Conservation (phyloP, 2,797 vertebrate species). For the Paramormyrops hopkinsi region DNA sequence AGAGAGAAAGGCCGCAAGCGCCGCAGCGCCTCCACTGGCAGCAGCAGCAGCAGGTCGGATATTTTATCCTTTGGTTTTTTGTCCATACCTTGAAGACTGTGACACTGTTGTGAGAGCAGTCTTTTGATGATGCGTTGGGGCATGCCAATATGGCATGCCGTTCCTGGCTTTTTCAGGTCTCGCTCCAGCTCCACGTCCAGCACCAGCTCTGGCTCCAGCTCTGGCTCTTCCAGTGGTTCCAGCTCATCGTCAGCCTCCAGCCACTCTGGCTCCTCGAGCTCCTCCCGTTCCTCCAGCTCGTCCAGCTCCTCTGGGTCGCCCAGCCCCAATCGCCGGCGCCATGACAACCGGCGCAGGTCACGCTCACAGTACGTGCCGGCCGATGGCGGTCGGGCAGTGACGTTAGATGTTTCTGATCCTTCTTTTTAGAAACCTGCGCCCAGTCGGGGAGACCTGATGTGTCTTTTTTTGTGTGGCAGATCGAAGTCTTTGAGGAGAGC, state of each 20-base stretch:
- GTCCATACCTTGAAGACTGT: neutral
- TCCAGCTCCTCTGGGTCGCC: conserved; percentile 89
- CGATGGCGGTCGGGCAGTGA: neutral
- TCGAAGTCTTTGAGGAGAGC: conserved; percentile 91
- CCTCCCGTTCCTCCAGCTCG: conserved; percentile 81
- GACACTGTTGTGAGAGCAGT: neutral
- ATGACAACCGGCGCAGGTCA: conserved; percentile 86
- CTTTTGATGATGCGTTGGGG: neutral
- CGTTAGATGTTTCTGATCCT: neutral
- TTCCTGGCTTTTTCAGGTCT: conserved; percentile 52
- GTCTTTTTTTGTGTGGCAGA: conserved; percentile 35
- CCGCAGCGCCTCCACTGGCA: conserved; percentile 88
- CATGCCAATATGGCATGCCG: neutral
- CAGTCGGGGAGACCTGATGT: neutral
- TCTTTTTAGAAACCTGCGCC: neutral
- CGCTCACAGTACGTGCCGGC: conserved; percentile 74
- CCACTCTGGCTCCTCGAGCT: conserved; percentile 86
- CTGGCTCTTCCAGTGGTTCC: conserved; percentile 90
- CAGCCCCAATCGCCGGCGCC: conserved; percentile 81
- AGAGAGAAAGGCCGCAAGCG: conserved; percentile 84
- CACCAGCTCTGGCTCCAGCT: conserved; percentile 91
- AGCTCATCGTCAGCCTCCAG: conserved; percentile 91
- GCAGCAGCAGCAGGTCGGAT: conserved; percentile 61
- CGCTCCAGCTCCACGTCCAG: conserved; percentile 86
- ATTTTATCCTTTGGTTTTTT: neutral